Base-by-base conservation (phyloP, 2,797 vertebrate species). In the Lerista edwardsae region DNA sequence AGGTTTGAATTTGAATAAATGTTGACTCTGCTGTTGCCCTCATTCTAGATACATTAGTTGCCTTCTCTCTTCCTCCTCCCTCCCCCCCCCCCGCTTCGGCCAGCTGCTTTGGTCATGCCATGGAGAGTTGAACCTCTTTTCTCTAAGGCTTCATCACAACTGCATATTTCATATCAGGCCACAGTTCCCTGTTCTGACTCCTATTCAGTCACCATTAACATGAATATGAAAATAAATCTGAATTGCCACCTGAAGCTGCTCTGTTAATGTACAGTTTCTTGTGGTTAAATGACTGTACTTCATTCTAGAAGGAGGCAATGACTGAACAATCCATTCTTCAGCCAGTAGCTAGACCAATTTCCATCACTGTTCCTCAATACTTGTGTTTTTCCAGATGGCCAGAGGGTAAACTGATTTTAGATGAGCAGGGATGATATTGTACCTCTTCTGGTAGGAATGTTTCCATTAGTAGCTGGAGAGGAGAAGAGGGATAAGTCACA, bases 341-440 rank as follows among this genome's bases (percentile, higher is more conserved):
- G 29, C 62, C 36, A 10, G 3, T 85, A 41, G 75, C 15, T 69
- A 34, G 31, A 51, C 5, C 12, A 55, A 31, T 36, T 10, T 47
- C 6, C 51, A 7, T 4, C 59, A 41, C 17, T 41, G 23, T 78
- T 65, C 44, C 57, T 77, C 23, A 41, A 51, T 21, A 41, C 73
- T 59, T 75, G n/a, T 75, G 15, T 62, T 29, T 68, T 80, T 68
- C 78, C 72, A 82, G 23, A 36, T 65, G 59, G 71, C 47, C 71
- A 83, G 75, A 67, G 59, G 61, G 75, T 65, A 36, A 83, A 75
- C n/a, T 55, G 14, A 27, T 39, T 41, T 64, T 36, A 59, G 27
- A 78, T 64, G 74, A 79, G 29, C 51, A 67, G n/a, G 21, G 23
- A 69, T 86, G 39, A 71, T 39, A 39, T 41, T 39, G 23, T 57